Percentiles rank a stretch among this genome's conserved stretches.
Evolutionary conservation across 1,140 invertebrate genomes (phyloP).

Genomic region (Papilio helenus): DNA sequence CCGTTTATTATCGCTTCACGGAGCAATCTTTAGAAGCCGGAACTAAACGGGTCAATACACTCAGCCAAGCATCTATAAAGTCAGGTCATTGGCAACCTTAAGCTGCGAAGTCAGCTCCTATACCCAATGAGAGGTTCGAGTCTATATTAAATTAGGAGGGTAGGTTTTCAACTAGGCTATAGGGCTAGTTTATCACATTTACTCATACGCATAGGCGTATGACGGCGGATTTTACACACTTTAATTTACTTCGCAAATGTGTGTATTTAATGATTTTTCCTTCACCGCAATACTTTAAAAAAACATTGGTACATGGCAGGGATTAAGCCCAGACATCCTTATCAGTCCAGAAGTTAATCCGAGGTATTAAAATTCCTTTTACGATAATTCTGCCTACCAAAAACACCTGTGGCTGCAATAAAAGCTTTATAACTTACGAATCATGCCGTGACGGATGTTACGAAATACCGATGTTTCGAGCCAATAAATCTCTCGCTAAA

Average conservation of each 20-base stretch:
- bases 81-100: slow-evolving; percentile 12
- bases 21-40: slow-evolving; percentile 30
- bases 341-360: neutral
- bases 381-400: slow-evolving; percentile 58
- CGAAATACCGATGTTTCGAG: slow-evolving; percentile 55
- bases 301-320: neutral
- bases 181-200: no score
- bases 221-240: no score
- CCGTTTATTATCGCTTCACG: slow-evolving; percentile 59
- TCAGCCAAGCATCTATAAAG: slow-evolving; percentile 2
- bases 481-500: slow-evolving; percentile 53
- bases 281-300: neutral
- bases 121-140: neutral
- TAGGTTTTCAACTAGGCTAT: no score
- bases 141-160: no score
- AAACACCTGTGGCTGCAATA: slow-evolving; percentile 71
- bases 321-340: neutral
- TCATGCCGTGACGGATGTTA: slow-evolving; percentile 54
- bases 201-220: no score
- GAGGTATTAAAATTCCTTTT: slow-evolving; percentile 58
- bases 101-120: neutral
- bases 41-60: slow-evolving; percentile 28
- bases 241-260: no score
- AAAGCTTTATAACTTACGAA: slow-evolving; percentile 69
- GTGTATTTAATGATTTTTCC: neutral